Evolutionary conservation across 2,888 invertebrate genomes (phyloP).

Genomic region (Polyommatus icarus): DNA sequence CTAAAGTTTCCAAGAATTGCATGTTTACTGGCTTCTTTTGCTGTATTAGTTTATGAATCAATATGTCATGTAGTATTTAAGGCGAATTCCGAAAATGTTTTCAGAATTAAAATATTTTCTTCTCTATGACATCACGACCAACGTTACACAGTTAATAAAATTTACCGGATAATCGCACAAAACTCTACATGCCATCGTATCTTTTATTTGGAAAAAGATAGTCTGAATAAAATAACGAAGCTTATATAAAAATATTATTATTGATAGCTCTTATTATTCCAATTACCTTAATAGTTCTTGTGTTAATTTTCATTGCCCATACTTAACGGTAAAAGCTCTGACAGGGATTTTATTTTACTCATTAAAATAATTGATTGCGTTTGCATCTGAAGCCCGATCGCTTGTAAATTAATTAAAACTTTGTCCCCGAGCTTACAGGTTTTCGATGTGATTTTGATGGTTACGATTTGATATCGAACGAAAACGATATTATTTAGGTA

Average conservation of each 20-base stretch:
- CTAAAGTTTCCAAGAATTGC: too few species aligned
- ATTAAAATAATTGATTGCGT: slow-evolving; percentile 41
- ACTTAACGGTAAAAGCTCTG: slow-evolving; percentile 35
- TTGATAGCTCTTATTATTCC: slow-evolving; percentile 15
- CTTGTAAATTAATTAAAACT: slow-evolving; percentile 37
- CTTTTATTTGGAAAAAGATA: neutral
- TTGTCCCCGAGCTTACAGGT: slow-evolving; percentile 31
- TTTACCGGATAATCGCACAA: neutral
- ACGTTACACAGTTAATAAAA: too few species aligned
- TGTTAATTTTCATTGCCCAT: slow-evolving; percentile 35
- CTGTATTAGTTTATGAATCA: neutral
- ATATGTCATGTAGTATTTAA: neutral
- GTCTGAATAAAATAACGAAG: neutral
- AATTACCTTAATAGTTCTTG: slow-evolving; percentile 29
- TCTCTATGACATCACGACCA: too few species aligned
- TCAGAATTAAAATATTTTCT: neutral
- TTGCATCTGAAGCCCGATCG: slow-evolving; percentile 37
- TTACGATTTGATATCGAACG: slow-evolving; percentile 3
- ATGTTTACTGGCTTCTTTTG: neutral
- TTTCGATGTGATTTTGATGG: slow-evolving; percentile 29
- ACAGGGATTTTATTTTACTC: slow-evolving; percentile 37
- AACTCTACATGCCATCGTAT: neutral
- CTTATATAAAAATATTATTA: neutral
- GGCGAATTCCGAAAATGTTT: neutral
- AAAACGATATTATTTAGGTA: slow-evolving; percentile 12